These are phyloP conservation scores for Cryptocephalus moraei DNA, from an alignment of 2,888 invertebrate species.

Conservation along the genomic window DNA sequence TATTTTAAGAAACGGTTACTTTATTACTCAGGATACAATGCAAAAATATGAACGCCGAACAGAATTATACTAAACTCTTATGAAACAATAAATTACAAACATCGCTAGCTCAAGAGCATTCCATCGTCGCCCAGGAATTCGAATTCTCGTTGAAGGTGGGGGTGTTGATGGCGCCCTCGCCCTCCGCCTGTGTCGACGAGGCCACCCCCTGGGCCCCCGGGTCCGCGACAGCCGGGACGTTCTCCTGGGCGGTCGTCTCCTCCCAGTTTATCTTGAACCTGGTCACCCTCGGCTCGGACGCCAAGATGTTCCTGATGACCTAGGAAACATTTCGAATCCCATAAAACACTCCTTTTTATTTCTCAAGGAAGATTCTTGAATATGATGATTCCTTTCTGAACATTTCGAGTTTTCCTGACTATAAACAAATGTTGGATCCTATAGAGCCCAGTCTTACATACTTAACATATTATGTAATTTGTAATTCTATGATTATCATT, in stretches of 20 bases:
- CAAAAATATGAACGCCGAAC: no score
- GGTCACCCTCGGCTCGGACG: conserved; percentile 88
- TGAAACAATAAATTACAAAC: neutral
- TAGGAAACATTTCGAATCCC: conserved; percentile 13
- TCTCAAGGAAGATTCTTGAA: no score
- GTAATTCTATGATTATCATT: no score
- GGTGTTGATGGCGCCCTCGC: conserved; percentile 25
- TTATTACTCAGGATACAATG: no score
- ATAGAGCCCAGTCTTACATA: no score
- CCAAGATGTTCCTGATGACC: conserved; percentile 69
- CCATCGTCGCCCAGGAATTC: conserved; percentile 54
- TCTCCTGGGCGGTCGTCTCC: conserved; percentile 47
- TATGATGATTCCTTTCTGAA: no score
- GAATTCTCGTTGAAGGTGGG: conserved; percentile 51
- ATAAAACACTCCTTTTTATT: no score
- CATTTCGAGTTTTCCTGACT: no score
- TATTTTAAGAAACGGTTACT: no score
- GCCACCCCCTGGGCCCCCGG: conserved; percentile 27
- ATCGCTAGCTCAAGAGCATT: conserved; percentile 34
- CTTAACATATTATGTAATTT: no score
- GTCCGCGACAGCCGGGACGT: conserved; percentile 34
- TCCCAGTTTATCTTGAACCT: conserved; percentile 98
- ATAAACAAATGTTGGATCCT: no score
- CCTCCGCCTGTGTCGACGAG: conserved; percentile 39
- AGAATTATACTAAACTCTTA: no score